Conservation (phyloP, 2,797 vertebrate genomes). For the Emydoidea blandingii region DNA sequence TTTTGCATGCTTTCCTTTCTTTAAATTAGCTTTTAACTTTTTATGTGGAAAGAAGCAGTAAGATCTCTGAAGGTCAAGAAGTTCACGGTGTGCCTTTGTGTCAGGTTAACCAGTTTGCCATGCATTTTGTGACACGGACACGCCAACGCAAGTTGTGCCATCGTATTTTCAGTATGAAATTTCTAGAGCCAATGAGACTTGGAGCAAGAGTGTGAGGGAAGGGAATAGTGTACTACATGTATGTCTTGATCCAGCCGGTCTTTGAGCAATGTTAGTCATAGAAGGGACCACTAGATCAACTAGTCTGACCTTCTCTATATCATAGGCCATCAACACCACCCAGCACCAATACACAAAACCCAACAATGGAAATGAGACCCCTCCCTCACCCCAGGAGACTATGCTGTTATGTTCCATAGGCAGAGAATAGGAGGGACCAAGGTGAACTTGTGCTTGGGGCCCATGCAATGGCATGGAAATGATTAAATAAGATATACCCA, state of each 20-base stretch:
- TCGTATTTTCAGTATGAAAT: neutral
- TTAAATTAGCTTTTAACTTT: neutral
- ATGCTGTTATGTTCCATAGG: no score
- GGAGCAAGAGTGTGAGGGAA: neutral
- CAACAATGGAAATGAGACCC: no score
- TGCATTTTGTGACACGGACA: slow-evolving; percentile 15
- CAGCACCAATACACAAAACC: no score
- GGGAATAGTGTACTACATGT: neutral
- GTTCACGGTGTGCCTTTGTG: neutral
- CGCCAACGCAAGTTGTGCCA: neutral
- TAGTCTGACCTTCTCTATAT: no score
- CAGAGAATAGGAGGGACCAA: neutral
- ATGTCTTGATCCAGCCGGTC: neutral
- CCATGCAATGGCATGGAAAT: neutral
- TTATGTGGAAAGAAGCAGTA: neutral
- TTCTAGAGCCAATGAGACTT: fast-evolving
- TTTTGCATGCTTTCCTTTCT: neutral
- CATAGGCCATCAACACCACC: no score
- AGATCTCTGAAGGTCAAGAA: neutral
- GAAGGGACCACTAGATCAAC: no score
- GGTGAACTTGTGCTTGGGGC: neutral
- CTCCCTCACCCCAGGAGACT: no score
- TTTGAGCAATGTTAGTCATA: neutral
- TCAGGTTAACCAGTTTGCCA: neutral
- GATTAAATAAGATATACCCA: neutral